These are phyloP conservation scores for Paralichthys olivaceus DNA, from an alignment of 2,113 vertebrate species.

Conservation along the genomic window DNA sequence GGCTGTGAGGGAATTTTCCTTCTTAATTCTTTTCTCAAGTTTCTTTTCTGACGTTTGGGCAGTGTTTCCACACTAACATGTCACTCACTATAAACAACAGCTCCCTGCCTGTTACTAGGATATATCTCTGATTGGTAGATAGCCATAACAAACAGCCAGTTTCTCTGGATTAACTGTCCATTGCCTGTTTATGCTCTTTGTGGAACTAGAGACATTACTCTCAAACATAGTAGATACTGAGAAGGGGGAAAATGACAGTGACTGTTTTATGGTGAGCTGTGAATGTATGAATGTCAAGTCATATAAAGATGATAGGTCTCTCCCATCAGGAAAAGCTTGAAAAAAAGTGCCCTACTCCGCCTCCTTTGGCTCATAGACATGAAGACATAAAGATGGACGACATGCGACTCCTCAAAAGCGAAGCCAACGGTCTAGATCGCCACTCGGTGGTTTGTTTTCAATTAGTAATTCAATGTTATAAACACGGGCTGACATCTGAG, in stretches of 20 bases:
- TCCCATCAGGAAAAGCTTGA: background rate
- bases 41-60: background rate
- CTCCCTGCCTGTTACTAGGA: background rate
- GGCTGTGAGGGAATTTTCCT: background rate
- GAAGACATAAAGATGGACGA: too few species aligned
- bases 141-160: conserved; percentile 1
- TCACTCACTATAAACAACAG: conserved; percentile 3
- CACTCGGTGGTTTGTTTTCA: too few species aligned
- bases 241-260: background rate
- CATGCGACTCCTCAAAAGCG: too few species aligned
- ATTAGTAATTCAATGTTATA: too few species aligned
- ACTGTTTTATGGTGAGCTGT: background rate
- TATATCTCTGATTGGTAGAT: background rate
- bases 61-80: background rate
- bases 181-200: background rate
- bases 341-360: too few species aligned
- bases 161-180: background rate
- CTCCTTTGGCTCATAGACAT: too few species aligned
- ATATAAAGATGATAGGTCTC: background rate
- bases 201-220: background rate
- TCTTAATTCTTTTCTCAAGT: conserved; percentile 34
- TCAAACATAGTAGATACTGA: background rate
- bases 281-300: background rate
- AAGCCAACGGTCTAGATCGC: too few species aligned
- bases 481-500: too few species aligned